Conservation (phyloP, 2,113 vertebrate species). For the Grallaria varia region DNA sequence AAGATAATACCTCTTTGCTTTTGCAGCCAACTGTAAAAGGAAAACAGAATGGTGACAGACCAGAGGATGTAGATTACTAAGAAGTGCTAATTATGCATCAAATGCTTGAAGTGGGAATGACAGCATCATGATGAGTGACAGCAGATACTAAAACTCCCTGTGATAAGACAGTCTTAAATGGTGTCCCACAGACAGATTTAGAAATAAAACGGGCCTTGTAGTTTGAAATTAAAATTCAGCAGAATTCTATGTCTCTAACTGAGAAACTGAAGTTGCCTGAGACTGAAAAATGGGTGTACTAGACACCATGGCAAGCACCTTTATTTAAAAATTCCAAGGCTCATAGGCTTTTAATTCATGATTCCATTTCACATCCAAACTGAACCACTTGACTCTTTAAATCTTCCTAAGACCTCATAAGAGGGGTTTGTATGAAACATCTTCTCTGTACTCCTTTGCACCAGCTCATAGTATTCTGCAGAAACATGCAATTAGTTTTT, state of each 20-base stretch:
- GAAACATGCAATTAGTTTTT: neutral
- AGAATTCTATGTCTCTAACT: neutral
- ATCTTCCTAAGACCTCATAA: neutral
- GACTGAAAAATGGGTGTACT: neutral
- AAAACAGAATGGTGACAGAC: neutral
- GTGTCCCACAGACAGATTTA: neutral
- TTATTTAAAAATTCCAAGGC: neutral
- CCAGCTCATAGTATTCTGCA: neutral
- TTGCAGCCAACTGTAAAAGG: neutral
- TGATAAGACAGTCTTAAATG: neutral
- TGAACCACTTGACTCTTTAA: neutral
- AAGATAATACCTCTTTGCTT: neutral
- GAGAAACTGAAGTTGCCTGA: neutral
- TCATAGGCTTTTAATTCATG: neutral
- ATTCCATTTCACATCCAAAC: neutral
- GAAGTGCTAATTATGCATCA: neutral
- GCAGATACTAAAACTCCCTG: neutral
- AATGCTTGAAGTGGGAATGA: neutral
- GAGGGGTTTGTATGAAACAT: neutral
- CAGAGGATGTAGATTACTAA: neutral
- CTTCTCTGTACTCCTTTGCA: neutral
- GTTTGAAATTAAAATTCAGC: constrained; percentile 22
- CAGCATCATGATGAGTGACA: neutral
- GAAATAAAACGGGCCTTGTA: neutral
- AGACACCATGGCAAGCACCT: neutral